These are phyloP conservation scores for Latrodectus geometricus DNA, from an alignment of 1,140 invertebrate genomes.

Conservation along the genomic window DNA sequence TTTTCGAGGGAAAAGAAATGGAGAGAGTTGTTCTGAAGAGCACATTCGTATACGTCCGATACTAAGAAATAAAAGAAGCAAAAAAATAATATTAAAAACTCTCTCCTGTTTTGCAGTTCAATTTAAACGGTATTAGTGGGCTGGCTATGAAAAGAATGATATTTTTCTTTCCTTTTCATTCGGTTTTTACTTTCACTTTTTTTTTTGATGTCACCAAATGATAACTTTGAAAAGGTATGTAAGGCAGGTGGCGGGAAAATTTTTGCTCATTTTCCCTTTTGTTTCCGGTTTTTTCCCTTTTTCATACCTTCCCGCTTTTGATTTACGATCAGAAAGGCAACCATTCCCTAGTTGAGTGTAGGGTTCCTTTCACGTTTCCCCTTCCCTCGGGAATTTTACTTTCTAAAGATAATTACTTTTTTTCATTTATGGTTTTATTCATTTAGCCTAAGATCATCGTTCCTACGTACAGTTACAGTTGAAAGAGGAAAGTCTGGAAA, in stretches of 20 bases:
- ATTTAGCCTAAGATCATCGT: background rate
- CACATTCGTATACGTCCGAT: background rate
- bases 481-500: background rate
- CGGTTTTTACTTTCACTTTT: background rate
- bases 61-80: background rate
- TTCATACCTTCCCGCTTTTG: slow-evolving; percentile 13
- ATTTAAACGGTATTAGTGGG: slow-evolving; percentile 31
- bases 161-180: background rate
- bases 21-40: background rate
- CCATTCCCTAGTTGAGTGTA: background rate
- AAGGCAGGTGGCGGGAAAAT: background rate
- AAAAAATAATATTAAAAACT: background rate
- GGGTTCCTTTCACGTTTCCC: background rate
- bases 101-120: slow-evolving; percentile 26
- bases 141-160: background rate
- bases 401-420: slow-evolving; percentile 33
- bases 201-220: background rate
- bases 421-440: background rate
- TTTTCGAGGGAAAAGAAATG: background rate
- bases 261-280: background rate
- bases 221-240: slow-evolving; percentile 8
- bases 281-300: slow-evolving; percentile 6
- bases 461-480: background rate
- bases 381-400: background rate
- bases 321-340: slow-evolving; percentile 19